phyloP scores from a whole-genome alignment of 2,888 invertebrate genomes.

The Crepidodera aurea region DNA sequence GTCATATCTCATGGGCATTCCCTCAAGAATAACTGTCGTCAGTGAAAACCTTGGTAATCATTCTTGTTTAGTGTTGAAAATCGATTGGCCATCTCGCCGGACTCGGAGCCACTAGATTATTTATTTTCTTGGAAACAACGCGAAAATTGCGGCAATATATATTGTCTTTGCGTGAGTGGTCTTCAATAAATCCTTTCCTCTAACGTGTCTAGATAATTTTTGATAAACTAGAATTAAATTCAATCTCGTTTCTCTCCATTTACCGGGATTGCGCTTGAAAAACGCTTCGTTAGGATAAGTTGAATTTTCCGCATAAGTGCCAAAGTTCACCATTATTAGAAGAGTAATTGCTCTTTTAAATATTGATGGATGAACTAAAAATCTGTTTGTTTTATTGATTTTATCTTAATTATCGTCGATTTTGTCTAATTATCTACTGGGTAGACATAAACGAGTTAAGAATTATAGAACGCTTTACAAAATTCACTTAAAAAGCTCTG shows the following conservation, averaged over 20 bases:
- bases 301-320: no score
- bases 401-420: no score
- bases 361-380: no score
- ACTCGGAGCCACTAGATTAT: conserved; percentile 23
- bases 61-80: conserved; percentile 21
- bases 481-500: no score
- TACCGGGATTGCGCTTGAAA: no score
- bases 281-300: no score
- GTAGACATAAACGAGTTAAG: no score
- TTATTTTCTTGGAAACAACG: conserved; percentile 29
- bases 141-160: conserved; percentile 27
- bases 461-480: no score
- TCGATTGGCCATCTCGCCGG: conserved; percentile 22
- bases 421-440: no score
- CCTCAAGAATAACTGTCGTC: conserved; percentile 20
- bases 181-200: conserved; percentile 21
- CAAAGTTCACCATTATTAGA: no score
- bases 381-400: no score
- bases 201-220: conserved; percentile 17
- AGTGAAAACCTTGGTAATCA: conserved; percentile 18
- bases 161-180: conserved; percentile 26
- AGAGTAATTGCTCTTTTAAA: no score
- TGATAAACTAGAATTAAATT: conserved; percentile 16
- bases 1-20: conserved; percentile 15
- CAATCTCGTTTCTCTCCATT: conserved; percentile 6